Evolutionary conservation across 2,113 vertebrate species (phyloP), one percentile per base, ranked within the genome.

Genomic region (Delphinapterus leucas): DNA sequence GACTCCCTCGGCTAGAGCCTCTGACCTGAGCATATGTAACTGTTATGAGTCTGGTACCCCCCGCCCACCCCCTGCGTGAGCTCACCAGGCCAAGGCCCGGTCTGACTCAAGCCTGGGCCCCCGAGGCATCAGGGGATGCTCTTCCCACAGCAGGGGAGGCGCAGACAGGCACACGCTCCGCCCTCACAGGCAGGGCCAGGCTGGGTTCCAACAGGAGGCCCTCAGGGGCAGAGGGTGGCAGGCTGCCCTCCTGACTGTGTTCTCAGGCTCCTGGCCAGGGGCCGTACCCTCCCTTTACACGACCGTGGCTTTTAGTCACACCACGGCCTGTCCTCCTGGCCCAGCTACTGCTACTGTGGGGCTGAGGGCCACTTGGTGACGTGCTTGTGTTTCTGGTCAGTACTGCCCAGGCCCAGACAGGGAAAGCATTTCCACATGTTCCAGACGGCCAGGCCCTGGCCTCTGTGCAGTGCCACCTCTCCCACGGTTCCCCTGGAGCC

Each of bases 111-210:
- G 74, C 28, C 21, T 8, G 7, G 80, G 26, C 14, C 47, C 28
- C 28, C 1, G 0, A 60, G 36, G 61, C 58, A 13, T 31, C 3
- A 0, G 7, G 26, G 61, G 61, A 33, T 15, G 88, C n/a, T 74
- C 15, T 12, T 76, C 18, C 73, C 5, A 2, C 14, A 1, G 76
- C 0, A 6, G 36, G 36, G n/a, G 70, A 36, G 60, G n/a, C 2
- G 0, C 33, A 26, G 38, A n/a, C 26, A 26, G 44, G 53, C 3
- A 0, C 12, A 1, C 0, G 0, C 0, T 0, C 15, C 38, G 60
- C 17, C 3, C 67, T 44, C 31, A 0, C 31, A 2, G 55, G 49
- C 11, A 25, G 53, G 44, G 12, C 60, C 38, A 13, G 65, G 76
- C 61, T 15, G 9, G 49, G 13, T 20, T 85, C 81, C 73, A 28